Base-by-base conservation (phyloP, 2,888 invertebrate species). In the Arenicola marina region DNA sequence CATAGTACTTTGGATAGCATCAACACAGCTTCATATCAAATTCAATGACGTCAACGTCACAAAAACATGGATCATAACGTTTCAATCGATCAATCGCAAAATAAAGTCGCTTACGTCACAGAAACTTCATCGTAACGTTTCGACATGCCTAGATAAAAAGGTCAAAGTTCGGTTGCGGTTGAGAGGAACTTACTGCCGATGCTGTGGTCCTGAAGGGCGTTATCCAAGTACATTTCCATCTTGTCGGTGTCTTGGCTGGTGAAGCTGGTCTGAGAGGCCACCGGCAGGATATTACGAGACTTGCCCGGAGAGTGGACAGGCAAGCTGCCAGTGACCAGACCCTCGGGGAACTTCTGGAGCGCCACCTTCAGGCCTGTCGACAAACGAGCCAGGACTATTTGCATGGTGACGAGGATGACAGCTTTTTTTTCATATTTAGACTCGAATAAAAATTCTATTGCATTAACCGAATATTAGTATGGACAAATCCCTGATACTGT, bases 291-390 rank as follows among this genome's bases (percentile, higher is more conserved):
- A 7, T 61, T 61, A 28, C 34, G 53, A 24, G 46, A n/a, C 32
- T 56, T 60, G 31, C 38, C 45, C 2, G 53, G 44, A 31, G 26
- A n/a, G 4, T 43, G 31, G 15, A 59, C 61, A 11, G 81, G 80
- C 1, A 76, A 69, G 2, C 74, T 75, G 1, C 83, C 83, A 4
- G 81, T 78, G 21, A 82, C 66, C 11, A 83, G 71, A 26, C 82
- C 80, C 4, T 77, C 76, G 2, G 83, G 83, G 66, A 82, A 83
- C 48, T 73, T 51, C 62, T 78, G 77, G 65, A 70, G 71, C 0
- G 82, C 82, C 46, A 83, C 75, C 63, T 78, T 80, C 72, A 83
- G 69, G 29, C 83, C 82, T 82, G 65, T 1, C 11, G 3, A 0
- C 1, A 44, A 38, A 7, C 43, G n/a, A 38, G n/a, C 11, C n/a